Conservation (phyloP, 2,888 invertebrate species). For the Drosophila hamatofila region DNA sequence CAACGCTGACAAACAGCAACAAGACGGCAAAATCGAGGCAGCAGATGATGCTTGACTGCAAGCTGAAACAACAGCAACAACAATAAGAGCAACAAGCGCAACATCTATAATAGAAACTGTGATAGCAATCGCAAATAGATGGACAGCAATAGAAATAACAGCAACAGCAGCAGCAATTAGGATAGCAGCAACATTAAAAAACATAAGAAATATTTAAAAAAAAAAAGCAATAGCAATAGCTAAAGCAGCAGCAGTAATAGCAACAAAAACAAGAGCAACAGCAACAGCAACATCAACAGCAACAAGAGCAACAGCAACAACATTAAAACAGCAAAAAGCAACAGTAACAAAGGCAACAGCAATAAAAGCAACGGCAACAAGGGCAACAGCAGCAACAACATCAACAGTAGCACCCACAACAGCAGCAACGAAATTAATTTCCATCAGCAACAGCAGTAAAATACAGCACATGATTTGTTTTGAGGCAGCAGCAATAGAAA, state of each 20-base stretch:
- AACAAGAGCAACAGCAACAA: not conserved
- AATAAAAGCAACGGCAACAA: not conserved
- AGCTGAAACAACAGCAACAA: not conserved
- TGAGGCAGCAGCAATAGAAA: not conserved
- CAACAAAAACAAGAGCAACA: not conserved
- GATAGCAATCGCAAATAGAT: too few relatives aligned
- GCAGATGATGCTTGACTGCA: slow-evolving; percentile 1
- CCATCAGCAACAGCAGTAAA: not conserved
- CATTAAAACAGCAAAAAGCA: not conserved
- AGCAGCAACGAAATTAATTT: not conserved
- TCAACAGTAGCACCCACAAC: not conserved
- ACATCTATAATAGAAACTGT: not conserved
- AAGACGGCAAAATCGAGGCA: not conserved
- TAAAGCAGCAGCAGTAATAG: not conserved
- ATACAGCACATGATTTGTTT: not conserved
- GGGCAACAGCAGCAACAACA: not conserved
- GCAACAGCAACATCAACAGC: not conserved
- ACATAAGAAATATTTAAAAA: too few relatives aligned
- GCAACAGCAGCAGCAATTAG: not conserved
- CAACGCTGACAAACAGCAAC: slow-evolving; percentile 48
- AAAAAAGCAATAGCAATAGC: not conserved
- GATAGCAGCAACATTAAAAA: not conserved
- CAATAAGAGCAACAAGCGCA: not conserved
- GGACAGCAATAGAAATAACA: not conserved
- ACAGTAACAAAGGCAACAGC: not conserved